These are phyloP conservation scores for Sphenodon punctatus DNA, from an alignment of 2,797 vertebrate genomes.

Conservation along the genomic window DNA sequence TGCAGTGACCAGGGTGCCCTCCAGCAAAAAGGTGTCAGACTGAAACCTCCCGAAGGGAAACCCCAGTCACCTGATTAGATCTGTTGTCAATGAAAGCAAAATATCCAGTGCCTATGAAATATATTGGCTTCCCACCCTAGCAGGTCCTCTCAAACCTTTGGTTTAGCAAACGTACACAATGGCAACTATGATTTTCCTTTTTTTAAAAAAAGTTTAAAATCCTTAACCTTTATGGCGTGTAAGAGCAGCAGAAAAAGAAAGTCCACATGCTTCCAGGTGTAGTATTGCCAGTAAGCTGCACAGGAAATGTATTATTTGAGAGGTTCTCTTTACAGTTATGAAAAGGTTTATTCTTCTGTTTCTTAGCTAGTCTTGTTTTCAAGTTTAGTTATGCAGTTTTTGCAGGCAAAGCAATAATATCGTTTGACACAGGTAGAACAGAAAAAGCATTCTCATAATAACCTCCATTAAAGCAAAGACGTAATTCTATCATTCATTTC, in stretches of 20 bases:
- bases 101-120: background rate
- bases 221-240: background rate
- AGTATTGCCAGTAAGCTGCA: background rate
- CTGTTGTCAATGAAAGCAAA: conserved; percentile 40
- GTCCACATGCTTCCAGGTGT: background rate
- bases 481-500: background rate
- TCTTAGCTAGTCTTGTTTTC: no score
- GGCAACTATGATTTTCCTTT: background rate
- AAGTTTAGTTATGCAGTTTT: background rate
- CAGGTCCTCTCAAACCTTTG: background rate
- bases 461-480: background rate
- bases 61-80: conserved; percentile 30
- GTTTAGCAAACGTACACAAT: background rate
- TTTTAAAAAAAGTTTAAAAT: no score
- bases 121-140: conserved; percentile 2
- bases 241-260: background rate
- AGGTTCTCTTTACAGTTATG: background rate
- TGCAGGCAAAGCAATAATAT: background rate
- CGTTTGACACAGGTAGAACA: background rate
- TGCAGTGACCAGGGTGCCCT: conserved; percentile 15
- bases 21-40: conserved; percentile 50
- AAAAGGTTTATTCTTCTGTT: no score
- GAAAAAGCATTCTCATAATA: background rate
- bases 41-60: conserved; percentile 38
- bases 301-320: background rate